These are phyloP conservation scores for Meleagris gallopavo DNA, from an alignment of 2,113 vertebrate genomes.

Conservation along the genomic window DNA sequence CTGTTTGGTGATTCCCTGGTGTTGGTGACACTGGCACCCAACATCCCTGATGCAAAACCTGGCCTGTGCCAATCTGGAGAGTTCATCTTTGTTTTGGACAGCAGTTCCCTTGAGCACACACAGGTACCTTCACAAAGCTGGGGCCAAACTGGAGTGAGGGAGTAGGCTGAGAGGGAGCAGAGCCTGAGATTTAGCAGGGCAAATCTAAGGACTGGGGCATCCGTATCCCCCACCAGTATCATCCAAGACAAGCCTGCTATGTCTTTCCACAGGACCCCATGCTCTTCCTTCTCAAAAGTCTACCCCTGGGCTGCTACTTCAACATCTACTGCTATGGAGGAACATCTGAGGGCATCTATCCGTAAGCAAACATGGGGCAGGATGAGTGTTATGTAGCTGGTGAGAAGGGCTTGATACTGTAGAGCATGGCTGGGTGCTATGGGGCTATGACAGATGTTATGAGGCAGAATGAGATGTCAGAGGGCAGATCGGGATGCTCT, in stretches of 20 bases:
- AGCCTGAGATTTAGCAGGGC: background rate
- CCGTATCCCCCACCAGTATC: background rate
- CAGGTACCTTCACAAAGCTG: background rate
- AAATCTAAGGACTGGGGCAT: background rate
- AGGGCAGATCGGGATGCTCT: background rate
- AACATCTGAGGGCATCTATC: background rate
- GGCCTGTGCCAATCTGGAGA: background rate
- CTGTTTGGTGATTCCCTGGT: background rate
- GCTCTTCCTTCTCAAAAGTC: slow-evolving; percentile 17
- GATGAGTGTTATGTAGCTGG: background rate
- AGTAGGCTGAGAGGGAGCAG: background rate
- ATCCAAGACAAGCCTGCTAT: background rate
- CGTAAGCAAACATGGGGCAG: background rate
- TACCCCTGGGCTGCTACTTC: slow-evolving; percentile 5
- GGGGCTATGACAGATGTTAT: background rate
- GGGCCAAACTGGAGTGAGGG: background rate
- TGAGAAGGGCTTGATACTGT: background rate
- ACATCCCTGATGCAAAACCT: background rate
- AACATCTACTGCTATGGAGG: slow-evolving; percentile 22
- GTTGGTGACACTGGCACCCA: background rate
- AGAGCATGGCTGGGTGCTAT: background rate
- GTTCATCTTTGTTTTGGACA: slow-evolving; percentile 9
- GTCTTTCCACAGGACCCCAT: background rate
- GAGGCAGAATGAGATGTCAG: background rate
- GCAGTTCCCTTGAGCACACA: background rate